Conservation (phyloP, 2,888 invertebrate genomes). For the Cephus nigrinus region DNA sequence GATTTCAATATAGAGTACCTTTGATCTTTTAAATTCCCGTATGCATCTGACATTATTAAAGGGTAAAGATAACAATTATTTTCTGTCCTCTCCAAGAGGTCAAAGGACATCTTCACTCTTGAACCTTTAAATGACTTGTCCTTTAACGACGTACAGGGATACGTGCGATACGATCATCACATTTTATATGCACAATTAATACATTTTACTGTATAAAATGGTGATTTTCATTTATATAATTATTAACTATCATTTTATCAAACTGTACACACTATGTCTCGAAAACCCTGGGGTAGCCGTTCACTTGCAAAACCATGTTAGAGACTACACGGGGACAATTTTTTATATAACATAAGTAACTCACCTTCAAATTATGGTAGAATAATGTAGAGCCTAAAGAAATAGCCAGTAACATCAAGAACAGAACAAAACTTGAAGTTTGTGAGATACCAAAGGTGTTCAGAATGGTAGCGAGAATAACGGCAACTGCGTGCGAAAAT, state of each 20-base stretch:
- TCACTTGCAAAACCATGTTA: neutral
- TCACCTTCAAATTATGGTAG: conserved; percentile 87
- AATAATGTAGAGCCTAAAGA: conserved; percentile 82
- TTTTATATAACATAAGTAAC: conserved; percentile 34
- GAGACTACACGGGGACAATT: neutral
- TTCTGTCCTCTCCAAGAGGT: neutral
- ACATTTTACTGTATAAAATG: neutral
- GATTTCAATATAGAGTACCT: conserved; percentile 21
- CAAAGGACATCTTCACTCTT: neutral
- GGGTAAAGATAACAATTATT: conserved; percentile 4
- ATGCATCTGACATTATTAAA: conserved; percentile 26
- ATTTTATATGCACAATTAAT: neutral
- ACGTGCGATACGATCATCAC: neutral
- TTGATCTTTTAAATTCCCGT: conserved; percentile 28
- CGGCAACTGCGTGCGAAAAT: conserved; percentile 84
- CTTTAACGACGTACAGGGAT: neutral
- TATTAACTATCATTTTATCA: neutral
- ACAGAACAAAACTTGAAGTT: conserved; percentile 81
- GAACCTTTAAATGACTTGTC: neutral
- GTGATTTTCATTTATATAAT: neutral
- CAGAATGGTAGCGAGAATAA: conserved; percentile 78
- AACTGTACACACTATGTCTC: conserved; percentile 11
- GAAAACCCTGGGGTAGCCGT: neutral
- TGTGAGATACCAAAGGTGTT: conserved; percentile 80
- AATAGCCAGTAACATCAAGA: conserved; percentile 78